Evolutionary conservation across 1,140 invertebrate genomes (phyloP).

Genomic region (Zophobas atratus): DNA sequence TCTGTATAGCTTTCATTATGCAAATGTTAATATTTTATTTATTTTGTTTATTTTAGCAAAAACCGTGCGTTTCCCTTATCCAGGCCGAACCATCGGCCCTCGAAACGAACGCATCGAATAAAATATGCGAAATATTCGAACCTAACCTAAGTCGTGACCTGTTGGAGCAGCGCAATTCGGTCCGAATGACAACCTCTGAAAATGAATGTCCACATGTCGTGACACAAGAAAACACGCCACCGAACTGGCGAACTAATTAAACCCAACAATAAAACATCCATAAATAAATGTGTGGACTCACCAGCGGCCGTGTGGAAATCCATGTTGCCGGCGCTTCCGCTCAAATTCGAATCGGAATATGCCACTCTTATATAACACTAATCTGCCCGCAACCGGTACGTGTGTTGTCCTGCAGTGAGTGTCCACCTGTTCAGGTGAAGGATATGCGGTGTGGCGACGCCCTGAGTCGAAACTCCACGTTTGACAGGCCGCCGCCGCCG

Average conservation of each 20-base stretch:
- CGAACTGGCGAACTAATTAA: slow-evolving; percentile 18
- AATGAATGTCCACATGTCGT: slow-evolving; percentile 36
- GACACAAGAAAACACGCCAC: slow-evolving; percentile 16
- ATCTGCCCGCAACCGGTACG: slow-evolving; percentile 42
- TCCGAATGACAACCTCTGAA: slow-evolving; percentile 3
- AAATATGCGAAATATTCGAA: slow-evolving; percentile 22
- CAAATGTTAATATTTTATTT: slow-evolving; percentile 7
- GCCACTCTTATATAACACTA: slow-evolving; percentile 48
- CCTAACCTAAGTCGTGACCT: slow-evolving; percentile 33
- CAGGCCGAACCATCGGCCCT: background rate
- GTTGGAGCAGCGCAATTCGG: background rate
- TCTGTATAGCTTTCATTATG: background rate
- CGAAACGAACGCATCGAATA: background rate
- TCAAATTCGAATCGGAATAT: slow-evolving; percentile 44
- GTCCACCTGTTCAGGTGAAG: slow-evolving; percentile 59
- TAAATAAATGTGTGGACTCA: slow-evolving; percentile 52
- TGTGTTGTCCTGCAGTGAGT: slow-evolving; percentile 55
- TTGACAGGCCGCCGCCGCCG: slow-evolving; percentile 60
- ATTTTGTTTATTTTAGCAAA: background rate
- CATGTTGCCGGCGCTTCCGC: slow-evolving; percentile 44
- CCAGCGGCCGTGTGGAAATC: slow-evolving; percentile 50
- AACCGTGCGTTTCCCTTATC: background rate
- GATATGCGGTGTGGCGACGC: slow-evolving; percentile 60
- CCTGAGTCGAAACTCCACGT: slow-evolving; percentile 61
- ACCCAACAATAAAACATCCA: slow-evolving; percentile 19